Evolutionary conservation across 2,113 vertebrate genomes (phyloP).

Genomic region (Pelmatolapia mariae): DNA sequence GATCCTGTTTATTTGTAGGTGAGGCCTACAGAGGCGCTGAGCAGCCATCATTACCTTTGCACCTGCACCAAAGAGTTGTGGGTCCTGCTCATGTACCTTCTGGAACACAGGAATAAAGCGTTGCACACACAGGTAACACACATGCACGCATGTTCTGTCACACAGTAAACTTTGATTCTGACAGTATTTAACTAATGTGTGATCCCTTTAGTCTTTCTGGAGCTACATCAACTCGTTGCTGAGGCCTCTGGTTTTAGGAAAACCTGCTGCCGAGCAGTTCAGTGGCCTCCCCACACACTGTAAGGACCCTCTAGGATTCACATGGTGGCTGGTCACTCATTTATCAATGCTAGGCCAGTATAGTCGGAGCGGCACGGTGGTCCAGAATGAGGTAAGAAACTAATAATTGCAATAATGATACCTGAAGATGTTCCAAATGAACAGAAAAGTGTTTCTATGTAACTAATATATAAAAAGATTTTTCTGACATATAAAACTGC

Average conservation of each 20-base stretch:
- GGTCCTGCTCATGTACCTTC: conserved; percentile 84
- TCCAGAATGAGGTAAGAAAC: conserved; percentile 75
- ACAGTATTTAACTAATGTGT: not conserved
- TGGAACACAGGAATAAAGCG: conserved; percentile 82
- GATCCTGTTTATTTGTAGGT: conserved; percentile 66
- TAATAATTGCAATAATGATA: not conserved
- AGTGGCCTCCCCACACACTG: conserved; percentile 66
- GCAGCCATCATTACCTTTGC: conserved; percentile 78
- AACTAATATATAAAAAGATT: not conserved
- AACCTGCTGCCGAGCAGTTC: conserved; percentile 37
- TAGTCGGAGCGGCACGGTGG: conserved; percentile 73
- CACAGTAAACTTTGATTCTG: not conserved
- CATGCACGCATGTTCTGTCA: not conserved
- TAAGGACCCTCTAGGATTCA: conserved; percentile 86
- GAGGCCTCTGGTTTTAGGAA: conserved; percentile 58
- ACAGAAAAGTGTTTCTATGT: not conserved
- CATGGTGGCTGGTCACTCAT: conserved; percentile 90
- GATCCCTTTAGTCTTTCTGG: conserved; percentile 83
- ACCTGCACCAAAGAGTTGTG: conserved; percentile 89
- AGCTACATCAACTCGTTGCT: conserved; percentile 79
- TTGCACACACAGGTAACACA: conserved; percentile 79
- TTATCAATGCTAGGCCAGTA: conserved; percentile 80
- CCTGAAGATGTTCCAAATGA: not conserved
- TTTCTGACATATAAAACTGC: not conserved
- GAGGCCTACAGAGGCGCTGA: conserved; percentile 83